Evolutionary conservation across 2,888 invertebrate species (phyloP), one percentile per base, ranked within the genome.

Genomic region (Lasius platythorax): DNA sequence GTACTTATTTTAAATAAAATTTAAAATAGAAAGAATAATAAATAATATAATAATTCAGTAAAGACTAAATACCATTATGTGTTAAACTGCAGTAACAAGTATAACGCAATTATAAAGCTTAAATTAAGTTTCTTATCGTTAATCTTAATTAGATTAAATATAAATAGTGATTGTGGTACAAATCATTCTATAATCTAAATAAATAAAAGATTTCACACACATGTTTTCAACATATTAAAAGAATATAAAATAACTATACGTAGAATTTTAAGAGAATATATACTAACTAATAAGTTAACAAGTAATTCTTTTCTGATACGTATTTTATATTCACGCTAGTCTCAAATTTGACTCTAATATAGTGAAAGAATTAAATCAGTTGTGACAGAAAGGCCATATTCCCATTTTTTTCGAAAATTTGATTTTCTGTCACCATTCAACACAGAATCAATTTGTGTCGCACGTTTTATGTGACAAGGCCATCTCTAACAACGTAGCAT

Each of bases 391-490:
- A 63, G 46, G 61, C 73, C 72, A 72, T 81, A 46, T 73, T 61
- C 72, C 79, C 61, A 72, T 46, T 81, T 72, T 53, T 79, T 81
- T 81, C 46, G 79, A 81, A 73, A 81, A 81, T 72, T 81, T 73
- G 79, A 81, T 81, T 81, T 81, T 72, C 72, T 61, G 73, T 81
- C 79, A 81, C 33, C 61, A 72, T 81, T 81, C 79, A 72, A 81
- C 79, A 73, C 79, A 81, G 79, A 81, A 81, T 81, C 79, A 81
- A 81, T 81, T 81, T 81, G 79, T 72, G 79, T 73, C 79, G 61
- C 79, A 72, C 79, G 79, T 81, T 81, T 81, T 81, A 81, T 81
- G 73, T 73, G 61, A 81, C 79, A 81, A 73, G 73, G 79, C 79
- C 72, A 58, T 81, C 73, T 81, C 79, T 81, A 81, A 81, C 79